Percentiles rank a stretch among this genome's conserved stretches.
phyloP scores from a whole-genome alignment of 2,797 vertebrate genomes.

The Anisognathus igniventris region DNA sequence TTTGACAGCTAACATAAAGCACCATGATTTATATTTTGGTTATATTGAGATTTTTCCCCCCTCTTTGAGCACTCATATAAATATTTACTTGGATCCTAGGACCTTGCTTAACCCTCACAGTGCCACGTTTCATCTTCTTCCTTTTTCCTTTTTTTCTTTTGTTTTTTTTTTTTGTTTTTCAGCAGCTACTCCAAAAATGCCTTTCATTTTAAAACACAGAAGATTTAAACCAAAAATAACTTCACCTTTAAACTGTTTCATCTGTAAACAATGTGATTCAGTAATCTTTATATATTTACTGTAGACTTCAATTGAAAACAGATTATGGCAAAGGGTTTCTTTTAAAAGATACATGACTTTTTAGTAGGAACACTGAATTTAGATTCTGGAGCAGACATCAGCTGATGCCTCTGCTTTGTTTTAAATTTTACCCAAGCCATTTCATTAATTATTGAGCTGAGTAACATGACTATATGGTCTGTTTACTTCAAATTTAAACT shows the following conservation, averaged over 20 bases:
- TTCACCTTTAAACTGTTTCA: constrained; percentile 59
- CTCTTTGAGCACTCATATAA: constrained; percentile 72
- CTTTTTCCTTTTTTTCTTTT: background rate
- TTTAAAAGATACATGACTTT: constrained; percentile 32
- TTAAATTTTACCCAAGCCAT: constrained; percentile 53
- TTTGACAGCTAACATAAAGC: constrained; percentile 75
- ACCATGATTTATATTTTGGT: constrained; percentile 71
- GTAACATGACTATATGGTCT: constrained; percentile 10
- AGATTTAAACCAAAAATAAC: constrained; percentile 44
- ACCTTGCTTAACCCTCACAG: constrained; percentile 71
- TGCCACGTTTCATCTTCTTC: constrained; percentile 39
- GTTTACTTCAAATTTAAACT: constrained; percentile 29
- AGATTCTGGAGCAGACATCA: constrained; percentile 12
- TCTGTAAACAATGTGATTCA: constrained; percentile 46
- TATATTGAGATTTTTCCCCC: constrained; percentile 66
- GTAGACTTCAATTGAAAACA: constrained; percentile 57
- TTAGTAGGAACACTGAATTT: constrained; percentile 22
- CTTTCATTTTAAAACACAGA: constrained; percentile 33
- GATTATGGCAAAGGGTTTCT: constrained; percentile 20
- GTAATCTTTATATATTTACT: constrained; percentile 53
- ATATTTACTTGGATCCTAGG: constrained; percentile 75
- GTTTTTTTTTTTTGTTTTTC: background rate
- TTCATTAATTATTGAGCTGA: constrained; percentile 58
- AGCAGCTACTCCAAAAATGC: constrained; percentile 24
- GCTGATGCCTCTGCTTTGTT: constrained; percentile 33